Percentiles rank a stretch among this genome's conserved stretches.
Evolutionary conservation across 2,888 invertebrate genomes (phyloP).

Genomic region (Synergus japonicus): DNA sequence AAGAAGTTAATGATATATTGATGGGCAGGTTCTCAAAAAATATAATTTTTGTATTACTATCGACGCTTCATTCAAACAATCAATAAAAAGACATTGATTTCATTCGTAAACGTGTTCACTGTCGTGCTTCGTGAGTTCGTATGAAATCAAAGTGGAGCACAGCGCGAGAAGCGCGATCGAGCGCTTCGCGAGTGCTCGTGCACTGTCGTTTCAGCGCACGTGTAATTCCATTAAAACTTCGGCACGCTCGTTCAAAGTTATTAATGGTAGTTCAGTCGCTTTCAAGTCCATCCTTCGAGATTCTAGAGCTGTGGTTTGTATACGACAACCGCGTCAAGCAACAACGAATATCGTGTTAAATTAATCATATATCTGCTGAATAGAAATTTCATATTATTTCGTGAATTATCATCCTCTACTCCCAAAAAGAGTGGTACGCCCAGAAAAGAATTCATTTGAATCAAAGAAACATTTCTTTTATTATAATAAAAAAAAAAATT

Average conservation of each 20-base stretch:
- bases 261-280: background rate
- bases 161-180: background rate
- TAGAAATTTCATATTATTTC: background rate
- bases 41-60: background rate
- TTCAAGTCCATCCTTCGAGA: background rate
- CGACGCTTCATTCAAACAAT: background rate
- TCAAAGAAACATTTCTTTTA: no score
- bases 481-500: no score
- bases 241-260: background rate
- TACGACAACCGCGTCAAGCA: background rate
- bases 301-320: background rate
- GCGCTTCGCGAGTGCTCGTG: background rate
- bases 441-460: no score
- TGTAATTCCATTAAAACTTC: background rate
- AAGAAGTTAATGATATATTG: no score
- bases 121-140: background rate
- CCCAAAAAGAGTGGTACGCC: no score
- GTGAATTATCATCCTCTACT: no score
- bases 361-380: background rate
- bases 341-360: background rate
- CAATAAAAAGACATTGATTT: background rate
- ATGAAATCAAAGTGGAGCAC: background rate
- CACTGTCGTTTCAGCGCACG: background rate
- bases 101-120: background rate
- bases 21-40: no score